Percentiles rank a stretch among this genome's conserved stretches.
These are phyloP conservation scores for Ameiurus melas DNA, from an alignment of 2,113 vertebrate genomes.

Conservation along the genomic window DNA sequence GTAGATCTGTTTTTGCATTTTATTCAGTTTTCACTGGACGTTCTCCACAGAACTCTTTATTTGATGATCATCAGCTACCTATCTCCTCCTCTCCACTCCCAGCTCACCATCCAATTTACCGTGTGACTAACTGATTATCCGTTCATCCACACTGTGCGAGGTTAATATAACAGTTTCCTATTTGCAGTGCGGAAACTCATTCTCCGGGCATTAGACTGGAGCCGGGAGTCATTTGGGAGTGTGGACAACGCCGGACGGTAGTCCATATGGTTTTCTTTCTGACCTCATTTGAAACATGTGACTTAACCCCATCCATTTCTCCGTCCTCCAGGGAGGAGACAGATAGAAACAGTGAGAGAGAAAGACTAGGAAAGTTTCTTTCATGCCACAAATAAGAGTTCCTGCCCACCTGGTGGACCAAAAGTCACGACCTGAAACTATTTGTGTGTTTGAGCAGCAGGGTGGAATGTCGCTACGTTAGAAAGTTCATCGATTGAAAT, in stretches of 20 bases:
- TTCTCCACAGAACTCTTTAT: slow-evolving; percentile 50
- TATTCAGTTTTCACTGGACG: not conserved
- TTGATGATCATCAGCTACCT: slow-evolving; percentile 52
- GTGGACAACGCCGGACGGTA: not conserved
- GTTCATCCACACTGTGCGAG: slow-evolving; percentile 64
- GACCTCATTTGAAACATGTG: slow-evolving; percentile 17
- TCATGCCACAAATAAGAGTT: slow-evolving; percentile 16
- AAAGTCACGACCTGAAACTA: slow-evolving; percentile 40
- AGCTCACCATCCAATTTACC: slow-evolving; percentile 58
- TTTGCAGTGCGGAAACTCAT: slow-evolving; percentile 58
- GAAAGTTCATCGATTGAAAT: not conserved
- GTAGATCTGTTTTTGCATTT: not conserved
- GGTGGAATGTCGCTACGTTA: not conserved
- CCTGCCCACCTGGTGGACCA: slow-evolving; percentile 8
- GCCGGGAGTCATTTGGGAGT: slow-evolving; percentile 55
- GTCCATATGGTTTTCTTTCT: not conserved
- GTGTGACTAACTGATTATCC: slow-evolving; percentile 70
- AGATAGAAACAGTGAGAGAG: not conserved
- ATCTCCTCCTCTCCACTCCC: not conserved
- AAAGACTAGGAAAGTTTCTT: not conserved
- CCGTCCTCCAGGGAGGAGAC: not conserved
- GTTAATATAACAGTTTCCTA: slow-evolving; percentile 65
- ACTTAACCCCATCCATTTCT: not conserved
- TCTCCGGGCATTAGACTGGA: slow-evolving; percentile 60
- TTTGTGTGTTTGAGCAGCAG: slow-evolving; percentile 14